Base-by-base conservation (phyloP, 2,888 invertebrate genomes). In the Clistopyga incitator region DNA sequence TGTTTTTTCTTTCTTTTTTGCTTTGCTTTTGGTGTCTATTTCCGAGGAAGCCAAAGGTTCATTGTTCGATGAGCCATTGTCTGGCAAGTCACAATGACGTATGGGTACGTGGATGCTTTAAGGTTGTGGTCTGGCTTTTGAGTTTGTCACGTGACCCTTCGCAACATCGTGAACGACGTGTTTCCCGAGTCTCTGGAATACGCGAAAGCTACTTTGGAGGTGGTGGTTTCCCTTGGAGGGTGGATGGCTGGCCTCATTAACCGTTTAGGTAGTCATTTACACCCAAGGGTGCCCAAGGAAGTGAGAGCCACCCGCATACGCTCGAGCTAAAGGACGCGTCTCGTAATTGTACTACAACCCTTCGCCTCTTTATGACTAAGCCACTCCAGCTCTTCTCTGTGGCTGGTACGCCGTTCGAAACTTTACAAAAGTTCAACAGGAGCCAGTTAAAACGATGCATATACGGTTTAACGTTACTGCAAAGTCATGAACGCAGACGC, bases 231-330 rank as follows among this genome's bases (percentile, higher is more conserved):
- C 50, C 70, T 70, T 54, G 70, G 4, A 11, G 70, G 20, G 38
- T 38, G 52, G 38, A 13, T 38, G 29, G 52, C 70, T 18, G 54
- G 70, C 52, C 54, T 70, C 70, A 54, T 70, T 70, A 70, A 70
- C 54, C 70, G 52, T 70, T 70, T 70, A 70, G 70, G 38, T 70
- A 52, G 70, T 70, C 70, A 52, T 70, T 70, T 70, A 70, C 54
- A 54, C 70, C 34, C 34, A 54, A 70, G 70, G 34, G 52, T 52
- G 52, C 34, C 52, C 52, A 34, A 52, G 38, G n/a, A 38, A 13
- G 54, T 64, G 42, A 70, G 54, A 38, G 70, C 34, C n/a, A n/a
- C 47, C 52, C 68, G 47, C 52, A 18, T 45, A 8, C 68, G 20
- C 23, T 38, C 38, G 52, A 52, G 70, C 23, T 18, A 42, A 52